phyloP scores from a whole-genome alignment of 2,797 vertebrate genomes.

The Telmatherina bonti region DNA sequence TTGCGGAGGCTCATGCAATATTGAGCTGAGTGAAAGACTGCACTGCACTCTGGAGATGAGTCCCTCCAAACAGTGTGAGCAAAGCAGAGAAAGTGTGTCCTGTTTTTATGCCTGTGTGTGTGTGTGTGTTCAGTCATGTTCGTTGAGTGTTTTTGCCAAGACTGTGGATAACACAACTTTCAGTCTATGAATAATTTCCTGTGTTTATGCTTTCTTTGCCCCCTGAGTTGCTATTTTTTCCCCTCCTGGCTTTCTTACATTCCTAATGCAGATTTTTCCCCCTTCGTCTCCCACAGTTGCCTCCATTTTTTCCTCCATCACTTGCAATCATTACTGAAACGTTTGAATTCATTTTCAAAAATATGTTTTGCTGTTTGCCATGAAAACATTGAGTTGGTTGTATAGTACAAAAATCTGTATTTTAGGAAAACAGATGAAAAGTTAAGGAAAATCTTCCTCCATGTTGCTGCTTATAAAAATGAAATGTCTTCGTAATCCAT shows the following conservation, averaged over 20 bases:
- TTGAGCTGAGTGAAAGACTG: constrained; percentile 79
- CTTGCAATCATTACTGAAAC: constrained; percentile 51
- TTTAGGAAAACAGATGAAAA: not conserved
- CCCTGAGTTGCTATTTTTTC: constrained; percentile 70
- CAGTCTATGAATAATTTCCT: constrained; percentile 80
- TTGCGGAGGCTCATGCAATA: constrained; percentile 81
- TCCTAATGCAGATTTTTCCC: constrained; percentile 62
- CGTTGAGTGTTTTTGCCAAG: constrained; percentile 70
- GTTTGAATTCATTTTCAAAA: constrained; percentile 36
- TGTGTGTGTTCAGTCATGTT: constrained; percentile 61
- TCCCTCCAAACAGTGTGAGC: constrained; percentile 58
- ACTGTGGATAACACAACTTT: constrained; percentile 72
- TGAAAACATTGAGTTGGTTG: constrained; percentile 5
- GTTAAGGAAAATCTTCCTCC: too few species aligned
- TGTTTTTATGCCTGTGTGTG: constrained; percentile 32
- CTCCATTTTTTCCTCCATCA: constrained; percentile 53
- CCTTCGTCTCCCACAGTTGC: constrained; percentile 57
- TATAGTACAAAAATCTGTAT: not conserved
- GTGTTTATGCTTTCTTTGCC: constrained; percentile 79
- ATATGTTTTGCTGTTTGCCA: constrained; percentile 30
- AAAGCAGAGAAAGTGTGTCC: constrained; percentile 59
- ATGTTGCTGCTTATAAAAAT: not conserved
- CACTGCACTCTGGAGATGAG: constrained; percentile 74
- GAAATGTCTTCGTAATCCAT: not conserved
- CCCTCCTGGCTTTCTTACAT: constrained; percentile 65